phyloP scores from a whole-genome alignment of 1,140 invertebrate species.

The Liolophura sinensis region DNA sequence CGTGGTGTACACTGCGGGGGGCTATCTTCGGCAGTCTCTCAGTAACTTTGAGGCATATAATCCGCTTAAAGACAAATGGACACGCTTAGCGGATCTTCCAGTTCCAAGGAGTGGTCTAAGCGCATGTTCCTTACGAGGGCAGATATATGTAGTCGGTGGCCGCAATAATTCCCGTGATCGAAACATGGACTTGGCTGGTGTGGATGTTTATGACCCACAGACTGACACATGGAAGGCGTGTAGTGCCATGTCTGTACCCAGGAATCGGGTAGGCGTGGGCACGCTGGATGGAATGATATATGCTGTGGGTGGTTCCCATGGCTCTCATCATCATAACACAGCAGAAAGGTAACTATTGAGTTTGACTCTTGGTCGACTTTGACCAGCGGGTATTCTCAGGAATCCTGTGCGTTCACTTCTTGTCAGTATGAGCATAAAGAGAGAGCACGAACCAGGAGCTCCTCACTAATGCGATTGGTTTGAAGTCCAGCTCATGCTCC shows the following conservation, averaged over 20 bases:
- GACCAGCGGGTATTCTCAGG: no score
- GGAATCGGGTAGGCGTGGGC: constrained; percentile 87
- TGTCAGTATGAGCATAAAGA: no score
- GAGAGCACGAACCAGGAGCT: no score
- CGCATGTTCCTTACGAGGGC: constrained; percentile 64
- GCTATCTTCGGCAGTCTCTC: constrained; percentile 82
- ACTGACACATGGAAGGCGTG: constrained; percentile 63
- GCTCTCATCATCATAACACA: constrained; percentile 78
- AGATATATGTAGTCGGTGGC: constrained; percentile 89
- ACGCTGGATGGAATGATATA: constrained; percentile 89
- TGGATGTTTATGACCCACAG: constrained; percentile 79
- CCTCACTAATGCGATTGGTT: no score
- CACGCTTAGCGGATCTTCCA: constrained; percentile 74
- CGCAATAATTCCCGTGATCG: constrained; percentile 81
- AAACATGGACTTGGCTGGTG: constrained; percentile 74
- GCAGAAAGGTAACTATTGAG: constrained; percentile 78
- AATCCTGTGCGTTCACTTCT: no score
- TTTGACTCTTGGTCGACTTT: no score
- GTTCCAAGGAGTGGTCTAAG: constrained; percentile 83
- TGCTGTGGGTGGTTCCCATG: constrained; percentile 86
- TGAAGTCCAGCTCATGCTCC: no score
- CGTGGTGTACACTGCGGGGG: constrained; percentile 88
- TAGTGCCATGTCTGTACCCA: constrained; percentile 74
- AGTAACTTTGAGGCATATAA: constrained; percentile 87
- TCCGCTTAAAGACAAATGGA: constrained; percentile 82